These are phyloP conservation scores for Pterocles orientalis DNA, from an alignment of 2,113 vertebrate species.

Conservation along the genomic window DNA sequence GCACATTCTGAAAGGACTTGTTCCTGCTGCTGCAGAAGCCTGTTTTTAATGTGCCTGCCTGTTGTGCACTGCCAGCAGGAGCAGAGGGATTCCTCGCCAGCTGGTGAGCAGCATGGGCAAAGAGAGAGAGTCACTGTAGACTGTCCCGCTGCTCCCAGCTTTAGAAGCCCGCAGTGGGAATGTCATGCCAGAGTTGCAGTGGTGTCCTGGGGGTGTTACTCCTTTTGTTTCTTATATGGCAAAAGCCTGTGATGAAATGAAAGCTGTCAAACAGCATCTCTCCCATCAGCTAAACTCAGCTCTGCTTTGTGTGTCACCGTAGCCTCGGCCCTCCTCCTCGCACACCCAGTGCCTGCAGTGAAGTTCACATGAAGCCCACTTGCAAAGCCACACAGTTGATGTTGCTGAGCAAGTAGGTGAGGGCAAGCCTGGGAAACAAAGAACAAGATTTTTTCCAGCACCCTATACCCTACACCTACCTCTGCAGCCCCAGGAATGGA, in stretches of 20 bases:
- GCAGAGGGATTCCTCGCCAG: not conserved
- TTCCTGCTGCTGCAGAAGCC: not conserved
- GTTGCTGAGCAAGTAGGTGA: not conserved
- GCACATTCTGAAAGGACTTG: not conserved
- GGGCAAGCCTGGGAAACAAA: not conserved
- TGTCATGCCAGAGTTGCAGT: not conserved
- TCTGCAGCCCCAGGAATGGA: not conserved
- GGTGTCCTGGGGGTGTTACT: not conserved
- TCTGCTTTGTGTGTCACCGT: not conserved
- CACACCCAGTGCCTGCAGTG: rapidly evolving
- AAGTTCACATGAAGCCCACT: not conserved
- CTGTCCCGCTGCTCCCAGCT: not conserved
- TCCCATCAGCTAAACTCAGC: not conserved
- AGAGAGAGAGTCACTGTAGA: not conserved
- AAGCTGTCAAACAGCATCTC: not conserved
- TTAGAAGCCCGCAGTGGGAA: not conserved
- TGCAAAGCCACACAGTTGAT: not conserved
- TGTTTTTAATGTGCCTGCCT: not conserved
- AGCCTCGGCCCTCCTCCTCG: not conserved
- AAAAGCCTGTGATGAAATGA: not conserved
- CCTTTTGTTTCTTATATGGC: not conserved
- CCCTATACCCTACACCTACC: not conserved
- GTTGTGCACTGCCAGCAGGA: not conserved
- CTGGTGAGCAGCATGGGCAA: not conserved
- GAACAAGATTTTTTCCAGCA: not conserved